Evolutionary conservation across 2,113 vertebrate species (phyloP).

Genomic region (Myxocyprinus asiaticus): DNA sequence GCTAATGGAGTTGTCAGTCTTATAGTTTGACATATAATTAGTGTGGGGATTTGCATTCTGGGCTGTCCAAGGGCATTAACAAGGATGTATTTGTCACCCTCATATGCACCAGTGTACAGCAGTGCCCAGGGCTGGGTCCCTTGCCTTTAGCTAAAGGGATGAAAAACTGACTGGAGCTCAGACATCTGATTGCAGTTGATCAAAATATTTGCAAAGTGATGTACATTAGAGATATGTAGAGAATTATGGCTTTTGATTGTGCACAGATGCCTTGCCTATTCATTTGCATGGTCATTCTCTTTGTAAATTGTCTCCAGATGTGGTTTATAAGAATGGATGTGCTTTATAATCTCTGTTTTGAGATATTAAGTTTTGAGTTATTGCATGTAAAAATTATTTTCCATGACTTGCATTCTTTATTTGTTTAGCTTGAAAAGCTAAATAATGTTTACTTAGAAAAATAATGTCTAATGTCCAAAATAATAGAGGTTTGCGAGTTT

Average conservation of each 20-base stretch:
- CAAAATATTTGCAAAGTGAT: neutral
- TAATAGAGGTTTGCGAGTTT: neutral
- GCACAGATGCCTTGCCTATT: neutral
- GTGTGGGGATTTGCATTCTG: constrained; percentile 13
- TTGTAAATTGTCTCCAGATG: too few relatives aligned
- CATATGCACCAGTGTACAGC: constrained; percentile 2
- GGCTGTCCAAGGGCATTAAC: neutral
- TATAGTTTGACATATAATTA: constrained; percentile 33
- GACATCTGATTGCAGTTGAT: neutral
- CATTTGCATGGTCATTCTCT: neutral
- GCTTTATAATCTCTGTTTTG: too few relatives aligned
- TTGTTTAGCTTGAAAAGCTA: too few relatives aligned
- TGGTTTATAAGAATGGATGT: too few relatives aligned
- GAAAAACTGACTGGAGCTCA: too few relatives aligned
- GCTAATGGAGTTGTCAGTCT: constrained; percentile 34
- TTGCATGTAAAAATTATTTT: too few relatives aligned
- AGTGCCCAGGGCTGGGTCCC: neutral
- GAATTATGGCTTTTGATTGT: neutral
- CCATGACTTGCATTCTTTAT: too few relatives aligned
- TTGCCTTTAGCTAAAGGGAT: too few relatives aligned
- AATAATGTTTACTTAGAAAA: too few relatives aligned
- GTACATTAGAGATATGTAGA: neutral
- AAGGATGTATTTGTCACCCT: constrained; percentile 27
- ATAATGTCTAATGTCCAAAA: too few relatives aligned
- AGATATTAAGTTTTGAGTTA: too few relatives aligned